These are phyloP conservation scores for Lycia hirtaria DNA, from an alignment of 2,888 invertebrate species.

Conservation along the genomic window DNA sequence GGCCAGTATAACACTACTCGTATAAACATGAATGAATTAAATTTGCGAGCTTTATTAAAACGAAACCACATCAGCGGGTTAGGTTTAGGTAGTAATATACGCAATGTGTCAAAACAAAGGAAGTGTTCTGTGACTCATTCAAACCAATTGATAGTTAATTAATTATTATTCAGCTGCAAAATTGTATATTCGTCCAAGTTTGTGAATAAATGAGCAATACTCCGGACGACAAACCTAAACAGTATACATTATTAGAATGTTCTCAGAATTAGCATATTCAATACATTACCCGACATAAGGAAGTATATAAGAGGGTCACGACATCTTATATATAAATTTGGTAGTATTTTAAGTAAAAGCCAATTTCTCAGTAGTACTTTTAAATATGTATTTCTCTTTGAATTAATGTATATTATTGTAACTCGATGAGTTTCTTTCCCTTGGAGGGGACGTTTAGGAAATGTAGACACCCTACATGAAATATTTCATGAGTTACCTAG, in stretches of 20 bases:
- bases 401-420: too few relatives aligned
- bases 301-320: slow-evolving; percentile 51
- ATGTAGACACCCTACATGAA: background rate
- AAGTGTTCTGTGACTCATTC: slow-evolving; percentile 5
- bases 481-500: background rate
- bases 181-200: background rate
- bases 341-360: background rate
- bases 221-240: slow-evolving; percentile 26
- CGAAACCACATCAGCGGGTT: slow-evolving; percentile 1
- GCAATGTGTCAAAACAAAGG: slow-evolving; percentile 5
- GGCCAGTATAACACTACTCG: too few relatives aligned
- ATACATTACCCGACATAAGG: slow-evolving; percentile 59
- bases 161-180: background rate
- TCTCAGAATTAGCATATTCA: slow-evolving; percentile 72
- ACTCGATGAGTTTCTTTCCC: background rate
- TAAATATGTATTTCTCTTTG: background rate
- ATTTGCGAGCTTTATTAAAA: background rate
- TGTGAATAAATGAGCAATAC: slow-evolving; percentile 17
- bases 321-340: slow-evolving; percentile 29
- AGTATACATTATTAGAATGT: slow-evolving; percentile 38
- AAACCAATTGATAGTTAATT: slow-evolving; percentile 2
- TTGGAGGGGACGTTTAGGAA: background rate
- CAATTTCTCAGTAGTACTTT: background rate
- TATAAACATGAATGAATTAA: slow-evolving; percentile 1
- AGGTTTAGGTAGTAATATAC: background rate